Conservation (phyloP, 2,797 vertebrate genomes). For the Phalloptychus januarius region DNA sequence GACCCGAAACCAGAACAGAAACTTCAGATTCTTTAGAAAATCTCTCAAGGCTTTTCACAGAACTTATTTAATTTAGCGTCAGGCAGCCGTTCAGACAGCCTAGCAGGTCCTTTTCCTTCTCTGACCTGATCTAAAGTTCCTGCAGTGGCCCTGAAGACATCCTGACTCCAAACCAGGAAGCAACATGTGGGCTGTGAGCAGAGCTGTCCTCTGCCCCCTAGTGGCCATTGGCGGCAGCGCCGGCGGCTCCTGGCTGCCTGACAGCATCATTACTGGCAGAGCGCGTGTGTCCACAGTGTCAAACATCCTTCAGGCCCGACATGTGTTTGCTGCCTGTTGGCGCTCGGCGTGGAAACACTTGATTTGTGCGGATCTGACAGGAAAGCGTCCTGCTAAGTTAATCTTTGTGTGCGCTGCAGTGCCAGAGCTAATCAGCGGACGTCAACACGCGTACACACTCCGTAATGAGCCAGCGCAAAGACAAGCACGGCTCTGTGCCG, state of each 20-base stretch:
- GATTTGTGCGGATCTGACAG: constrained; percentile 42
- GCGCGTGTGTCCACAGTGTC: constrained; percentile 18
- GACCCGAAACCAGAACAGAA: background rate
- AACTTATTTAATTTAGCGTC: background rate
- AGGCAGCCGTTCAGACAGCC: background rate
- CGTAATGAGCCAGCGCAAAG: constrained; percentile 8
- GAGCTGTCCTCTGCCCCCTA: background rate
- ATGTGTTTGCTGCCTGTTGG: constrained; percentile 39
- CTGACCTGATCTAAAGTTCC: background rate
- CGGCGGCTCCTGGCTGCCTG: background rate
- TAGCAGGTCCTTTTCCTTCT: background rate
- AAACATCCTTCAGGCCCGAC: constrained; percentile 20
- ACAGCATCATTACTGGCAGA: constrained; percentile 8
- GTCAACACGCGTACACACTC: constrained; percentile 26
- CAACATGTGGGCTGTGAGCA: background rate
- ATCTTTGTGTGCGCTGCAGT: constrained; percentile 14
- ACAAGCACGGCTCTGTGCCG: background rate
- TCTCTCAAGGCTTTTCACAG: no score
- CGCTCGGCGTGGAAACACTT: constrained; percentile 31
- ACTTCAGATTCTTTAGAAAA: background rate
- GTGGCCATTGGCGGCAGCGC: background rate
- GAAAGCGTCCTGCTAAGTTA: constrained; percentile 44
- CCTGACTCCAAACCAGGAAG: background rate
- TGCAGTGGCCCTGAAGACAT: background rate
- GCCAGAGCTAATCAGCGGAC: constrained; percentile 61